Evolutionary conservation across 2,797 vertebrate species (phyloP), one percentile per base, ranked within the genome.

Genomic region (Sebastes cheni): DNA sequence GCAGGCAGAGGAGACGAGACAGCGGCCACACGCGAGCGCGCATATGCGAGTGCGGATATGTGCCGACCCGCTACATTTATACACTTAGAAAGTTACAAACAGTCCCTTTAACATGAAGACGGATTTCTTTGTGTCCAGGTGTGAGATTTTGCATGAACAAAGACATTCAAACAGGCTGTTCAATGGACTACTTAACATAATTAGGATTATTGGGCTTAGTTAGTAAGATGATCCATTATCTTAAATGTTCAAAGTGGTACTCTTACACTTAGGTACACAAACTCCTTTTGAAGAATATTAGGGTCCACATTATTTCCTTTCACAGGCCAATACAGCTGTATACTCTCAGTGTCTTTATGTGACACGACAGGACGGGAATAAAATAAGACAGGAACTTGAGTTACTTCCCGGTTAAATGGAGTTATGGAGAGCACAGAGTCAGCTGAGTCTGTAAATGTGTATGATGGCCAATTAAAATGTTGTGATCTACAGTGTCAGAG

Each of bases 401-500:
- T 67, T 67, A 30, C 59, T 79, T 72, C 54, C 32, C 12, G 25
- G 30, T 73, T 71, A 62, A 86, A 78, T 69, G n/a, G 39, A 5
- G 50, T 80, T 32, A 12, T n/a, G 50, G 75, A 70, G 85, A 82
- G 54, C 61, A 65, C 32, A 4, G 52, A 81, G 67, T 12, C 62
- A 46, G 70, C 70, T 5, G 62, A 59, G 78, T 71, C 62, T 77
- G 73, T 79, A 77, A 85, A 83, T 78, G 70, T 80, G 71, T 74
- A 79, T 74, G 81, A 75, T 68, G 68, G 71, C 84, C 84, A 73
- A 79, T 90, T 89, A 90, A 90, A 87, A 79, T 67, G 64, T 72
- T 77, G 83, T 85, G 79, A 88, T 88, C 84, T 80, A 73, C 74
- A 36, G 66, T 32, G 74, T 64, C 23, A 62, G 77, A 70, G 72